A percentile compares a stretch with the other conserved stretches of the same genome.
These are phyloP conservation scores for Drosophila ananassae DNA, from an alignment of 1,140 invertebrate species.

Conservation along the genomic window DNA sequence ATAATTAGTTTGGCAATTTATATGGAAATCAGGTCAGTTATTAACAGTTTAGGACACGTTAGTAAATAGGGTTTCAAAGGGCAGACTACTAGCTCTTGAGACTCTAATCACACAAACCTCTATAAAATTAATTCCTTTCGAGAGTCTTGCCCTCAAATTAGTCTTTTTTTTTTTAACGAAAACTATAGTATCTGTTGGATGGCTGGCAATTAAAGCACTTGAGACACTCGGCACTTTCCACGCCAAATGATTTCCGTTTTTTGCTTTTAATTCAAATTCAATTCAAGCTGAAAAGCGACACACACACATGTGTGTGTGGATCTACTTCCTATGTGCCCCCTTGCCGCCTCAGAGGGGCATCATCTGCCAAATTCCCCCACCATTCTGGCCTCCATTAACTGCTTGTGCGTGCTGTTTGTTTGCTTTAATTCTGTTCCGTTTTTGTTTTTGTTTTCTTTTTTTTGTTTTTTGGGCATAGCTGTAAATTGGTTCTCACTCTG, in stretches of 20 bases:
- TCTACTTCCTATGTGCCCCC: constrained; percentile 23
- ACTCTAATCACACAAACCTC: constrained; percentile 21
- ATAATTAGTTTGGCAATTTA: constrained; percentile 6
- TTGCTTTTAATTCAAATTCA: constrained; percentile 42
- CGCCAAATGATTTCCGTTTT: constrained; percentile 51
- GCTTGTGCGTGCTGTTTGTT: constrained; percentile 63
- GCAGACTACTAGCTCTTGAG: constrained; percentile 10
- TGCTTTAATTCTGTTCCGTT: constrained; percentile 56
- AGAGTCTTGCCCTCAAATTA: constrained; percentile 37
- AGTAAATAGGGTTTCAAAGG: neutral
- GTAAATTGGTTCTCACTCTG: constrained; percentile 60
- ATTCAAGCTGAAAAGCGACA: constrained; percentile 6
- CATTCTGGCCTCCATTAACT: constrained; percentile 54
- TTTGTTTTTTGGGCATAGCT: constrained; percentile 36
- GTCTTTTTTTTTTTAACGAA: constrained; percentile 18
- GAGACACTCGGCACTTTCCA: constrained; percentile 46
- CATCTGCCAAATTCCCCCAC: constrained; percentile 10
- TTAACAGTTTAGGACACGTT: neutral
- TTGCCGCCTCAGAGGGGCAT: constrained; percentile 10
- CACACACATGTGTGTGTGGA: constrained; percentile 11
- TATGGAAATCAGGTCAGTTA: constrained; percentile 7
- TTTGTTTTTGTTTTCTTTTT: constrained; percentile 26
- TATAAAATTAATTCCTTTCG: constrained; percentile 31
- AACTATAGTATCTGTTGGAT: constrained; percentile 37
- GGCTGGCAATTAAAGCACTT: constrained; percentile 54